These are phyloP conservation scores for Pollenia amentaria DNA, from an alignment of 2,888 invertebrate genomes.

Conservation along the genomic window DNA sequence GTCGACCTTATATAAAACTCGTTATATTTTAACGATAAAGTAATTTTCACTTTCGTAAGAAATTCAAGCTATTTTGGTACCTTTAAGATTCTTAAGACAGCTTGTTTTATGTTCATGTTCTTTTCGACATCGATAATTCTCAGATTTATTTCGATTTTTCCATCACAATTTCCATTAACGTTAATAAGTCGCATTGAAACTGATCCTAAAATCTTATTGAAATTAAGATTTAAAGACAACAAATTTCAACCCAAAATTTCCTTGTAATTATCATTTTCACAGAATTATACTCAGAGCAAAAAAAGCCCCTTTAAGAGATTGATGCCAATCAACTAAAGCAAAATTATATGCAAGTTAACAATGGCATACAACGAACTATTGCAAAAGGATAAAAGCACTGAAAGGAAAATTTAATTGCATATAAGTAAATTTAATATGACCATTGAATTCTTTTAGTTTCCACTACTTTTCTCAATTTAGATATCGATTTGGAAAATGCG, in stretches of 20 bases:
- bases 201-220: not conserved
- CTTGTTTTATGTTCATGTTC: too few relatives aligned
- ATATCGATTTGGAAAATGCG: too few relatives aligned
- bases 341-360: constrained; percentile 52
- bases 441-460: too few relatives aligned
- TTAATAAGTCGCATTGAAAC: not conserved
- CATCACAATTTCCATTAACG: constrained; percentile 2
- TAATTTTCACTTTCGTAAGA: too few relatives aligned
- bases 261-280: constrained; percentile 67
- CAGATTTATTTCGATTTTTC: not conserved
- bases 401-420: not conserved
- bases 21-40: too few relatives aligned
- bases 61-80: too few relatives aligned
- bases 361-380: constrained; percentile 28
- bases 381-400: constrained; percentile 9
- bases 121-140: too few relatives aligned
- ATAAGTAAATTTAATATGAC: too few relatives aligned
- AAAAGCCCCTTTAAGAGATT: constrained; percentile 50
- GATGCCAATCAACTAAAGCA: constrained; percentile 59
- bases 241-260: constrained; percentile 19
- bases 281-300: constrained; percentile 40
- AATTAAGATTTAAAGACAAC: constrained; percentile 16
- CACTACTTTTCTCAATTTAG: too few relatives aligned
- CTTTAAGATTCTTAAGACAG: too few relatives aligned
- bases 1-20: too few relatives aligned